These are phyloP conservation scores for Corella eumyota DNA, from an alignment of 23 tunicate species.

Conservation along the genomic window DNA sequence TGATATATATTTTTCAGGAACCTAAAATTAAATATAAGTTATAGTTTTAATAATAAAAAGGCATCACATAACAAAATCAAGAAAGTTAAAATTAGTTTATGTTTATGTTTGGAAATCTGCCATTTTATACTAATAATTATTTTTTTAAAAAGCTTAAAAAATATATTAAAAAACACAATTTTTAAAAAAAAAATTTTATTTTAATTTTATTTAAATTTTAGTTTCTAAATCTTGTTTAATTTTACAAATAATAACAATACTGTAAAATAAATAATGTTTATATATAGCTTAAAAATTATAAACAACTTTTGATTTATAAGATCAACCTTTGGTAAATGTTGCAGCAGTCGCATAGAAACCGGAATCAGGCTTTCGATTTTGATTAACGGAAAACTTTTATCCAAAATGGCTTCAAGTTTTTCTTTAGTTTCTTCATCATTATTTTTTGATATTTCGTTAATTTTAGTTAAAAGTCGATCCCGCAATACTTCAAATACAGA, in stretches of 20 bases:
- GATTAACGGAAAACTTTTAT: conserved; percentile 76
- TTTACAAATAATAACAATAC: too few species aligned
- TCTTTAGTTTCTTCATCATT: conserved; percentile 49
- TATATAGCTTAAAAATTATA: too few species aligned
- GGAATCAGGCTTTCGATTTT: conserved; percentile 64
- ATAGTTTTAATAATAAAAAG: neutral
- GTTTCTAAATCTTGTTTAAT: too few species aligned
- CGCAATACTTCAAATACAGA: conserved; percentile 83
- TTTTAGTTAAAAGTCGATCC: conserved; percentile 39
- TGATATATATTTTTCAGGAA: conserved; percentile 70
- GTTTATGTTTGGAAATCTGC: neutral
- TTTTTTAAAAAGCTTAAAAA: neutral
- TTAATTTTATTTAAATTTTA: too few species aligned
- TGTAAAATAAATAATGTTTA: too few species aligned
- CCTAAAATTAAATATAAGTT: conserved; percentile 25
- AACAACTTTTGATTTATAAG: neutral
- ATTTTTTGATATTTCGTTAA: conserved; percentile 45
- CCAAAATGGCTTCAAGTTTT: conserved; percentile 74
- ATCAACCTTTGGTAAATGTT: conserved; percentile 66
- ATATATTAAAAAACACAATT: too few species aligned
- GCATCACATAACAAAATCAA: neutral
- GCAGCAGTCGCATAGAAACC: conserved; percentile 71
- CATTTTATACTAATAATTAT: neutral
- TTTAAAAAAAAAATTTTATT: too few species aligned
- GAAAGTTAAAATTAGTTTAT: neutral